phyloP scores from a whole-genome alignment of 1,140 invertebrate genomes.

The Drosophila mojavensis region DNA sequence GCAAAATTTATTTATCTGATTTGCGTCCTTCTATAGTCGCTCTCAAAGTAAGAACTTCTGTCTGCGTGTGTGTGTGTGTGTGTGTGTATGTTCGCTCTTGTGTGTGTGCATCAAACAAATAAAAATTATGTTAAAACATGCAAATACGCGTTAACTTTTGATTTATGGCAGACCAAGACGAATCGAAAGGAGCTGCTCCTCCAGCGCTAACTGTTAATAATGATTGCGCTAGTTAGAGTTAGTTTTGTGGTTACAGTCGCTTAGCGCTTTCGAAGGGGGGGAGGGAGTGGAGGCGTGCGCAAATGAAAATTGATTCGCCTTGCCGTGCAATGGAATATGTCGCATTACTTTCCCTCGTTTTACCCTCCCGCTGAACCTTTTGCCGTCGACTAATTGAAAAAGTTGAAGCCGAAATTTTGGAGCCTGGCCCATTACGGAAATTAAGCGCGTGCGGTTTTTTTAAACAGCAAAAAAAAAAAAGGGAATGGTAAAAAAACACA shows the following conservation, averaged over 20 bases:
- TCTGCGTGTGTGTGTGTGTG: constrained; percentile 7
- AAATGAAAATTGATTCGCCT: constrained; percentile 77
- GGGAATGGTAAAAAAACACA: constrained; percentile 33
- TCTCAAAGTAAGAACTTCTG: not conserved
- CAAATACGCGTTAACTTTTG: constrained; percentile 83
- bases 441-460: constrained; percentile 77
- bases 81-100: constrained; percentile 1
- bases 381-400: constrained; percentile 70
- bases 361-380: constrained; percentile 10
- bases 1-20: constrained; percentile 83
- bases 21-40: constrained; percentile 34
- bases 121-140: constrained; percentile 84
- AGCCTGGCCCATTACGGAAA: constrained; percentile 72
- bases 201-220: constrained; percentile 71
- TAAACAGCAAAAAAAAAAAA: constrained; percentile 25
- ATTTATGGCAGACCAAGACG: constrained; percentile 74
- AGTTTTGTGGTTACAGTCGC: constrained; percentile 53
- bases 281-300: constrained; percentile 8
- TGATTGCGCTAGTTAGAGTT: constrained; percentile 73
- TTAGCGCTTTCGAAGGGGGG: not conserved
- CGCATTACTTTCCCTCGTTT: constrained; percentile 47
- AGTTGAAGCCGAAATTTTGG: constrained; percentile 68
- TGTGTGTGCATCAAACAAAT: constrained; percentile 66
- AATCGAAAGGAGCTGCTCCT: constrained; percentile 7
- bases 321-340: constrained; percentile 67